Percentiles rank a stretch among this genome's conserved stretches.
These are phyloP conservation scores for Micronycteris hirsuta DNA, from an alignment of 2,113 vertebrate genomes.

Conservation along the genomic window DNA sequence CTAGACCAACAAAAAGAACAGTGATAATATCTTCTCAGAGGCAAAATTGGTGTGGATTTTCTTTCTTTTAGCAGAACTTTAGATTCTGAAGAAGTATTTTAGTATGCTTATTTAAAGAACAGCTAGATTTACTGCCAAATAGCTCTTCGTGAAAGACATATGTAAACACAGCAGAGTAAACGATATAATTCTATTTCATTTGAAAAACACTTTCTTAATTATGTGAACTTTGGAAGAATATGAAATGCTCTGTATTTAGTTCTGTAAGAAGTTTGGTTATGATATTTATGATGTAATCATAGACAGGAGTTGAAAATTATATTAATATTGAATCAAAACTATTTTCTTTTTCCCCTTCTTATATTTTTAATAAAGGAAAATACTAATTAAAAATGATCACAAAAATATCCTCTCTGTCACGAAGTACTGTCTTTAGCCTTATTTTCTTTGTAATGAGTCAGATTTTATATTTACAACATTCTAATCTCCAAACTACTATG, in stretches of 20 bases:
- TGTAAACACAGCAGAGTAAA: slow-evolving; percentile 77
- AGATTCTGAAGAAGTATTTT: slow-evolving; percentile 74
- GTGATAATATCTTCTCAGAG: slow-evolving; percentile 71
- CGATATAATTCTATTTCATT: slow-evolving; percentile 72
- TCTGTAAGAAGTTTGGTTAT: slow-evolving; percentile 60
- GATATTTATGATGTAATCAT: slow-evolving; percentile 57
- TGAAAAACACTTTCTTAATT: slow-evolving; percentile 75
- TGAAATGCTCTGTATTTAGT: slow-evolving; percentile 61
- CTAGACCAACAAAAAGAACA: slow-evolving; percentile 73
- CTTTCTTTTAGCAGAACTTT: slow-evolving; percentile 69
- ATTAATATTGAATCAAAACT: slow-evolving; percentile 64
- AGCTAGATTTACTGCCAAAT: slow-evolving; percentile 73
- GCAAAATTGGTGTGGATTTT: slow-evolving; percentile 75
- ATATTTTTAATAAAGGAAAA: slow-evolving; percentile 63
- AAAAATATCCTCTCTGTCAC: slow-evolving; percentile 38
- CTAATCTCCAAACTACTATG: slow-evolving; percentile 34
- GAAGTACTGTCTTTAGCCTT: slow-evolving; percentile 16
- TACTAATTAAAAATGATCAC: slow-evolving; percentile 61
- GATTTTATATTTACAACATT: slow-evolving; percentile 46
- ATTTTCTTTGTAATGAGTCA: slow-evolving; percentile 47
- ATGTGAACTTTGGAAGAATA: slow-evolving; percentile 73
- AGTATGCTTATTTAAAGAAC: slow-evolving; percentile 74
- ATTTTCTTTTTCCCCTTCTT: slow-evolving; percentile 55
- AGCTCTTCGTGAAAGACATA: slow-evolving; percentile 76
- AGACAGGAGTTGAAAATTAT: slow-evolving; percentile 51